Evolutionary conservation across 2,113 vertebrate species (phyloP).

Genomic region (Sula dactylatra): DNA sequence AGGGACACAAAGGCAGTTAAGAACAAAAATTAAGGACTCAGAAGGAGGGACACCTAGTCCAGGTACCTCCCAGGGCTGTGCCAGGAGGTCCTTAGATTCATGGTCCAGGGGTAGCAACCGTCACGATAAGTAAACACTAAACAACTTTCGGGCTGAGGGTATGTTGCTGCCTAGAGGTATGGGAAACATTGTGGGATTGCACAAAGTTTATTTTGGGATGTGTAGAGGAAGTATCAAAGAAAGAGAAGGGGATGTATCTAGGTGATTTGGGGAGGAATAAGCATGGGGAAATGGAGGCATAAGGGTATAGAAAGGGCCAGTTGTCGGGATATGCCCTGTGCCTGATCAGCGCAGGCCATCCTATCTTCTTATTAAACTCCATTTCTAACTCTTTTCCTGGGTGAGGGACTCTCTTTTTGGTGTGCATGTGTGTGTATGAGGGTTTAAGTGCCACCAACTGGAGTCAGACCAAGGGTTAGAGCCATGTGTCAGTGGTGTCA

Average conservation of each 20-base stretch:
- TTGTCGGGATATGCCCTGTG: not conserved
- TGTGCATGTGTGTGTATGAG: not conserved
- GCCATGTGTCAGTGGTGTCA: not conserved
- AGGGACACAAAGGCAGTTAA: not conserved
- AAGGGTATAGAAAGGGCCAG: not conserved
- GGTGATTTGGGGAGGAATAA: not conserved
- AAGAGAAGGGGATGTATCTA: not conserved
- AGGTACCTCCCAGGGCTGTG: not conserved
- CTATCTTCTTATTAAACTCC: not conserved
- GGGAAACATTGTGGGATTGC: not conserved
- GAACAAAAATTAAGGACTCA: not conserved
- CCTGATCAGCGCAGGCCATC: not conserved
- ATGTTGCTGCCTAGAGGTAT: not conserved
- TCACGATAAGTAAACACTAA: not conserved
- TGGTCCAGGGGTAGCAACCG: not conserved
- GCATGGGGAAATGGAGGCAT: not conserved
- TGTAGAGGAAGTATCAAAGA: not conserved
- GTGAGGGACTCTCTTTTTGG: fast-evolving
- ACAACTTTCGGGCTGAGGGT: not conserved
- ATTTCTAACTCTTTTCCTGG: not conserved
- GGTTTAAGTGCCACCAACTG: not conserved
- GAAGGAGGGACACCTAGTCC: not conserved
- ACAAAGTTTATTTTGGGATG: not conserved
- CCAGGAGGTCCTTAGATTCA: not conserved
- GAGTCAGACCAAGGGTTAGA: not conserved